Conservation (phyloP, 2,797 vertebrate genomes). For the Macropodus opercularis region DNA sequence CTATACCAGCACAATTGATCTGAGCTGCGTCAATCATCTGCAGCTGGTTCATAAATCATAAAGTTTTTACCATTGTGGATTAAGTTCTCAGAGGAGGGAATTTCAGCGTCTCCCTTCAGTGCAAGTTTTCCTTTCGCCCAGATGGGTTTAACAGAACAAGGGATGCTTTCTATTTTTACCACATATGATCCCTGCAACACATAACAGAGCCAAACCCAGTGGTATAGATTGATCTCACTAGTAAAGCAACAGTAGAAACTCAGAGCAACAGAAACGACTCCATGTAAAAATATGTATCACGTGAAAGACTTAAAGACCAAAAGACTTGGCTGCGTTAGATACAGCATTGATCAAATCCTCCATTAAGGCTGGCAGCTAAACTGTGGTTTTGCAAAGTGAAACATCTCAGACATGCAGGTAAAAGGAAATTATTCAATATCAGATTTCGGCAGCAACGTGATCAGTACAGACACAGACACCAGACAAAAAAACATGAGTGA, state of each 20-base stretch:
- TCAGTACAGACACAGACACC: background rate
- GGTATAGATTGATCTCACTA: too few relatives aligned
- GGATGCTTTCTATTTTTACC: slow-evolving; percentile 52
- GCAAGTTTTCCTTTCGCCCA: slow-evolving; percentile 23
- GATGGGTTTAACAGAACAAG: slow-evolving; percentile 59
- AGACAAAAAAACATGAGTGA: too few relatives aligned
- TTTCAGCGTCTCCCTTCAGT: slow-evolving; percentile 25
- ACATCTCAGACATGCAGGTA: slow-evolving; percentile 2
- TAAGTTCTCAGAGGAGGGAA: slow-evolving; percentile 45
- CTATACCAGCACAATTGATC: slow-evolving; percentile 8
- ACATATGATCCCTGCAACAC: slow-evolving; percentile 10
- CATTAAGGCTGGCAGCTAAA: slow-evolving; percentile 18
- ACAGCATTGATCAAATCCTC: too few relatives aligned
- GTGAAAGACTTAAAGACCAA: too few relatives aligned
- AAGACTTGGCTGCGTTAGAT: too few relatives aligned
- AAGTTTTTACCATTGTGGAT: slow-evolving; percentile 47
- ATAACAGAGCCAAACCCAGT: background rate
- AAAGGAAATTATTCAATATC: slow-evolving; percentile 15
- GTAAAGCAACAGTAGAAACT: background rate
- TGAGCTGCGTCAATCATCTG: slow-evolving; percentile 36
- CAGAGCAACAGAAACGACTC: too few relatives aligned
- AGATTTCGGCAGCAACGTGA: slow-evolving; percentile 2
- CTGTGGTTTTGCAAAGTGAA: slow-evolving; percentile 1
- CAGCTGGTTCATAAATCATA: slow-evolving; percentile 38
- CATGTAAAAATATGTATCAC: too few relatives aligned